These are phyloP conservation scores for Allygus modestus DNA, from an alignment of 2,888 invertebrate genomes.

Conservation along the genomic window DNA sequence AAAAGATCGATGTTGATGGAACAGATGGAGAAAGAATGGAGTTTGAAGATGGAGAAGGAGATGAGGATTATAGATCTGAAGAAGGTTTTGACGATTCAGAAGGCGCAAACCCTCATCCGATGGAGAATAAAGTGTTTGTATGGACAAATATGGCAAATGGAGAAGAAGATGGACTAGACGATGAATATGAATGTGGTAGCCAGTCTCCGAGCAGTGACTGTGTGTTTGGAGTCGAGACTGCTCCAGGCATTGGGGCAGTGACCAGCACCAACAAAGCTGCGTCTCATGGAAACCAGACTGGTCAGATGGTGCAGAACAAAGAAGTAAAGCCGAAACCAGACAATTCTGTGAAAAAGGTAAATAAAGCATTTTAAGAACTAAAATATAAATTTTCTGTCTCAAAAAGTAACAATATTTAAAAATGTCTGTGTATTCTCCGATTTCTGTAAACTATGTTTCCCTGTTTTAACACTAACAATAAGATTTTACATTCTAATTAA, in stretches of 20 bases:
- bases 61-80: conserved; percentile 54
- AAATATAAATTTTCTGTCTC: neutral
- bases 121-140: conserved; percentile 89
- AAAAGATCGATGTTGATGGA: conserved; percentile 70
- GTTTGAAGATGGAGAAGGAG: conserved; percentile 70
- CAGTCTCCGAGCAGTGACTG: conserved; percentile 69
- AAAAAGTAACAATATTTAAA: neutral
- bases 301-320: conserved; percentile 9
- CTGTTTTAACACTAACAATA: too few species aligned
- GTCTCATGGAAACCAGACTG: conserved; percentile 37
- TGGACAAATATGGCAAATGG: conserved; percentile 82
- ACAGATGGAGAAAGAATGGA: conserved; percentile 50
- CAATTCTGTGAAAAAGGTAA: conserved; percentile 62
- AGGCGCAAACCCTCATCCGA: conserved; percentile 79
- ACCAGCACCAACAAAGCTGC: conserved; percentile 66
- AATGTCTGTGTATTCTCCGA: too few species aligned
- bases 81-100: conserved; percentile 36
- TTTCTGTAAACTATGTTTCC: too few species aligned
- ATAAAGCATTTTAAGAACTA: neutral
- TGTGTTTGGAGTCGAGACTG: conserved; percentile 75
- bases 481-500: too few species aligned
- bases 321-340: conserved; percentile 56
- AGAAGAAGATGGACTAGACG: conserved; percentile 74
- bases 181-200: conserved; percentile 74
- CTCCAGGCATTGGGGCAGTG: conserved; percentile 76